A percentile compares a stretch with the other conserved stretches of the same genome.
These are phyloP conservation scores for Paramuricea clavata DNA, from an alignment of 92 coral and sea anemone species.

Conservation along the genomic window DNA sequence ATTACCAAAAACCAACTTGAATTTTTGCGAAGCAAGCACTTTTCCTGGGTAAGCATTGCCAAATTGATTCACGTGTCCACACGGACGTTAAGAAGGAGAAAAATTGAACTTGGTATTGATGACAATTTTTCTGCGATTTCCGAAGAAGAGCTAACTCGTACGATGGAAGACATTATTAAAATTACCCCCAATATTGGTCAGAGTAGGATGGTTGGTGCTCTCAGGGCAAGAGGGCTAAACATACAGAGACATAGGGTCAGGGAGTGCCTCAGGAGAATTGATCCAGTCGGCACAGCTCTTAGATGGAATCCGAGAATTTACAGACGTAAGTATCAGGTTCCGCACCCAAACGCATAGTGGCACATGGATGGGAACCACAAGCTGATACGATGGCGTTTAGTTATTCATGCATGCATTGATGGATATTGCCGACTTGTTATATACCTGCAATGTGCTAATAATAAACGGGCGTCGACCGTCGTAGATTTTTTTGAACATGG, in stretches of 20 bases:
- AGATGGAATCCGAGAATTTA: slow-evolving; percentile 25
- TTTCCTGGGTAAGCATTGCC: not conserved
- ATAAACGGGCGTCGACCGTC: slow-evolving; percentile 63
- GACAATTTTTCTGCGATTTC: not conserved
- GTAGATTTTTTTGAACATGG: slow-evolving; percentile 50
- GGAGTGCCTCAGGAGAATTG: not conserved
- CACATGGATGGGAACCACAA: slow-evolving; percentile 70
- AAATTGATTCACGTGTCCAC: not conserved
- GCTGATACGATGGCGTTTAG: slow-evolving; percentile 60
- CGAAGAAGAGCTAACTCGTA: not conserved
- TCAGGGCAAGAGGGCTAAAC: not conserved
- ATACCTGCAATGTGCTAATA: slow-evolving; percentile 50
- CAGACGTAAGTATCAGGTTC: slow-evolving; percentile 33
- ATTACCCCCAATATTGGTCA: not conserved
- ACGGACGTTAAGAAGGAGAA: not conserved
- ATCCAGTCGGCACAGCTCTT: not conserved
- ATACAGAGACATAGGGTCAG: not conserved
- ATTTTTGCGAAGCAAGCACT: not conserved
- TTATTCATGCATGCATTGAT: slow-evolving; percentile 65
- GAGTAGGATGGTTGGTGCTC: not conserved
- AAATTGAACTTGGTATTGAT: not conserved
- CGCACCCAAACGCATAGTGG: slow-evolving; percentile 58
- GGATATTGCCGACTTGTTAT: slow-evolving; percentile 64
- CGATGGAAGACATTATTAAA: not conserved
- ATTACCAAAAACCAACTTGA: not conserved